Evolutionary conservation across 2,888 invertebrate species (phyloP).

Genomic region (Lepeophtheirus nordmannii): DNA sequence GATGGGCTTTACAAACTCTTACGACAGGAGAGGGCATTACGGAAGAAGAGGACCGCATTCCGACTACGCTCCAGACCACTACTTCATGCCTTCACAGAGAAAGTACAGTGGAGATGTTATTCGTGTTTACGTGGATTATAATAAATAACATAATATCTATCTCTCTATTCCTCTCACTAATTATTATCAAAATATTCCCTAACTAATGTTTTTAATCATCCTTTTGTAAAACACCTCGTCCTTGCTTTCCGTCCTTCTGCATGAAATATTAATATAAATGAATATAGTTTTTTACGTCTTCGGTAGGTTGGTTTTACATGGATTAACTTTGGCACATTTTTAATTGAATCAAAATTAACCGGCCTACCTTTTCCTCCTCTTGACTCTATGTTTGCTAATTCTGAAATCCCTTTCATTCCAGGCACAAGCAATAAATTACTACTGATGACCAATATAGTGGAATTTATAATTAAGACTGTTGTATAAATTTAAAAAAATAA

Average conservation of each 20-base stretch:
- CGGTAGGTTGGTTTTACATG: no score
- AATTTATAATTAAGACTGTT: constrained; percentile 2
- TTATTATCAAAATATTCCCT: no score
- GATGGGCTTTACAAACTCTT: constrained; percentile 37
- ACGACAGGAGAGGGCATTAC: constrained; percentile 37
- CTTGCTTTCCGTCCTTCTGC: no score
- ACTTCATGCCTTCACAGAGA: constrained; percentile 85
- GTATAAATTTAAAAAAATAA: neutral
- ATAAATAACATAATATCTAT: constrained; percentile 36
- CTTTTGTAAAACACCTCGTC: no score
- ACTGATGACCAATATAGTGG: neutral
- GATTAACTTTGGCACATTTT: no score
- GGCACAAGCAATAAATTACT: neutral
- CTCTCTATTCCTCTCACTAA: no score
- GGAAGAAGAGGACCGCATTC: constrained; percentile 30
- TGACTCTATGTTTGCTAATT: no score
- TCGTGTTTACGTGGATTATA: constrained; percentile 64
- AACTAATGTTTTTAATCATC: no score
- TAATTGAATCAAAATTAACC: no score
- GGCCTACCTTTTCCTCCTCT: no score
- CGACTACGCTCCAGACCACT: constrained; percentile 58
- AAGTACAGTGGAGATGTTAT: constrained; percentile 83
- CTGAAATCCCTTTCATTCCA: neutral
- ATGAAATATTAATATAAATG: no score
- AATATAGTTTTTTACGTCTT: no score